A percentile compares a stretch with the other conserved stretches of the same genome.
Conservation (phyloP, 1,140 invertebrate species). For the Sitobion miscanthi region DNA sequence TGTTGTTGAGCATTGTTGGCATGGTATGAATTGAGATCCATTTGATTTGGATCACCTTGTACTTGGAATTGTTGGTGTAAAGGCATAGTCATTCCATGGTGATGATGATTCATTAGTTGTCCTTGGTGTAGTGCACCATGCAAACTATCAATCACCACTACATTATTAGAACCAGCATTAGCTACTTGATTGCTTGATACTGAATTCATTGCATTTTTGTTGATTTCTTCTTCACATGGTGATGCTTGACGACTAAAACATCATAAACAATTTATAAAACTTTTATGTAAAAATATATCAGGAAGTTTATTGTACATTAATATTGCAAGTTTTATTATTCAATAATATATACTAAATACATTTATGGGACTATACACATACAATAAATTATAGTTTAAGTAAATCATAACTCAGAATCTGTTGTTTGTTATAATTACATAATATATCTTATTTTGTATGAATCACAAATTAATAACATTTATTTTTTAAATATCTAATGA, state of each 20-base stretch:
- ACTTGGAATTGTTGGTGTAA: conserved; percentile 54
- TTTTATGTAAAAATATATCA: neutral
- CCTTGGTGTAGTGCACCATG: conserved; percentile 46
- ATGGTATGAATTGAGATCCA: conserved; percentile 49
- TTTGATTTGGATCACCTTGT: conserved; percentile 41
- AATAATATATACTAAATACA: neutral
- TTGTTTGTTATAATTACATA: neutral
- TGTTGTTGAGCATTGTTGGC: conserved; percentile 53
- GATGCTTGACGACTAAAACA: conserved; percentile 81
- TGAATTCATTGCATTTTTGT: conserved; percentile 65
- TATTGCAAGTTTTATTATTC: neutral
- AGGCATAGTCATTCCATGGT: conserved; percentile 52
- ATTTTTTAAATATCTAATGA: neutral
- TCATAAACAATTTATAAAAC: neutral
- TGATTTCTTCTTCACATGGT: conserved; percentile 83
- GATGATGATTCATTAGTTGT: conserved; percentile 55
- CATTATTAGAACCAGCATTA: conserved; percentile 46
- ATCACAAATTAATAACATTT: neutral
- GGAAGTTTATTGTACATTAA: neutral
- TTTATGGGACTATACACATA: neutral
- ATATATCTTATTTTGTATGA: neutral
- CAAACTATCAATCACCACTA: conserved; percentile 53
- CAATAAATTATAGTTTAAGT: neutral
- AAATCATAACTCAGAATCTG: too few species aligned
- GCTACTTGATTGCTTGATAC: conserved; percentile 42